Conservation (phyloP, 2,113 vertebrate genomes). For the Potamarius usumacintae region DNA sequence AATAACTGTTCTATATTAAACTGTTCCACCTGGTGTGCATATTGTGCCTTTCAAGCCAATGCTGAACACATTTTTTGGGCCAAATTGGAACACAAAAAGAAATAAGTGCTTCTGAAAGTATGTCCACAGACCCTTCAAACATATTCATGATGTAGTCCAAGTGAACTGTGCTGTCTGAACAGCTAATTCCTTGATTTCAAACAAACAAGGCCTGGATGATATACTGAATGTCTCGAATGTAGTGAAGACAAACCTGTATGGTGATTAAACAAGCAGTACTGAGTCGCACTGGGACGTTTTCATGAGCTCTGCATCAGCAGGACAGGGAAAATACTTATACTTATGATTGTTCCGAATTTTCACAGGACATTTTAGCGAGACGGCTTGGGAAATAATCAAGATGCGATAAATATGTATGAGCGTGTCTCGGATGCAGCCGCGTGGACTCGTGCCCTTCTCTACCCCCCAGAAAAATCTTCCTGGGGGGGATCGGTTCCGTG, state of each 20-base stretch:
- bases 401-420: constrained; percentile 49
- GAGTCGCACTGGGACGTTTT: neutral
- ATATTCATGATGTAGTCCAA: constrained; percentile 12
- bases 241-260: neutral
- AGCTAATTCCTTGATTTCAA: neutral
- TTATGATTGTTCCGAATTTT: constrained; percentile 17
- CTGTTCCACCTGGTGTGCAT: neutral
- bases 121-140: constrained; percentile 26
- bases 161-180: neutral
- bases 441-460: constrained; percentile 24
- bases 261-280: neutral
- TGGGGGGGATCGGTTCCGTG: no score
- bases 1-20: no score
- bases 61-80: neutral
- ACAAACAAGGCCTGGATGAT: neutral
- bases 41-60: neutral
- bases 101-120: constrained; percentile 11
- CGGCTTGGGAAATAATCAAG: constrained; percentile 36
- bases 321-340: neutral
- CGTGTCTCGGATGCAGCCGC: neutral
- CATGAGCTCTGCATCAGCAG: neutral
- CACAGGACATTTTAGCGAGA: constrained; percentile 36
- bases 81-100: no score
- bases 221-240: neutral
- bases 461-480: neutral